A percentile compares a stretch with the other conserved stretches of the same genome.
Evolutionary conservation across 2,888 invertebrate genomes (phyloP).

Genomic region (Ptychoptera albimana): DNA sequence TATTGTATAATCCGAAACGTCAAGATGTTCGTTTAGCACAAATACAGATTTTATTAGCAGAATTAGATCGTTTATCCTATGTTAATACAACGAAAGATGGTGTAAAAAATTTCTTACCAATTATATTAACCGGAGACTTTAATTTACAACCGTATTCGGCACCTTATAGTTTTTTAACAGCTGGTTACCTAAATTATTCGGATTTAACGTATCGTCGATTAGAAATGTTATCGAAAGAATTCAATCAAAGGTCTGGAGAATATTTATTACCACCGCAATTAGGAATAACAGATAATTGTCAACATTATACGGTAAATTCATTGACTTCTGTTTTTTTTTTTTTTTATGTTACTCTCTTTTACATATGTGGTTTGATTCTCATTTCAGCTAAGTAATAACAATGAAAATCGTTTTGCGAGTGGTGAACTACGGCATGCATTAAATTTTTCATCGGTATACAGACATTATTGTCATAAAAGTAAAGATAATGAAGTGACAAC

Average conservation of each 20-base stretch:
- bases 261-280: constrained; percentile 22
- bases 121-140: constrained; percentile 85
- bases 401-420: constrained; percentile 20
- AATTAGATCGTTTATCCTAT: constrained; percentile 64
- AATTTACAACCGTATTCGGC: constrained; percentile 65
- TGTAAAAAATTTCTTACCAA: constrained; percentile 38
- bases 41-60: constrained; percentile 63
- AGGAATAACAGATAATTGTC: constrained; percentile 41
- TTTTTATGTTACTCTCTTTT: no score
- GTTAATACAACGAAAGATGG: constrained; percentile 15
- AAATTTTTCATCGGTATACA: constrained; percentile 51
- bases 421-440: constrained; percentile 49
- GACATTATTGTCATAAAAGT: constrained; percentile 24
- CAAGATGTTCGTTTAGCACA: constrained; percentile 85
- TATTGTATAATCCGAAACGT: constrained; percentile 80
- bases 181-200: constrained; percentile 38
- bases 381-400: background rate
- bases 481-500: constrained; percentile 50
- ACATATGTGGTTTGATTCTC: no score
- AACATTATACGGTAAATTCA: constrained; percentile 29
- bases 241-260: constrained; percentile 8
- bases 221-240: constrained; percentile 5
- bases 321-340: no score
- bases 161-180: constrained; percentile 50
- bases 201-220: constrained; percentile 21